Conservation (phyloP, 1,140 invertebrate genomes). For the Lasioglossum baleicum region DNA sequence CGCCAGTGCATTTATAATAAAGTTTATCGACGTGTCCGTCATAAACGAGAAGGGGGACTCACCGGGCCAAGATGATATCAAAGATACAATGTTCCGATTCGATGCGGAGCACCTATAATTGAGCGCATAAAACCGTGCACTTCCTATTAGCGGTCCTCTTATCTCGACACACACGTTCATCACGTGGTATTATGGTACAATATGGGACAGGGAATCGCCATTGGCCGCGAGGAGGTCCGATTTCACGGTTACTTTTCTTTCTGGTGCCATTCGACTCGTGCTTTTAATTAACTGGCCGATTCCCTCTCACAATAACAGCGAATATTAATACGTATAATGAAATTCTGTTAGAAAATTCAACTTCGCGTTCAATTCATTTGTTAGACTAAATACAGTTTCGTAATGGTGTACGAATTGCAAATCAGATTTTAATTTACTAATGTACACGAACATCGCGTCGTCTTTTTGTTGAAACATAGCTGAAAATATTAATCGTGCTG, state of each 20-base stretch:
- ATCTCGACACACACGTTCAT: not conserved
- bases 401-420: too few species aligned
- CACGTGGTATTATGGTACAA: not conserved
- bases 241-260: not conserved
- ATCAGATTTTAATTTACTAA: too few species aligned
- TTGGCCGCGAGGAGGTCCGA: not conserved
- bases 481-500: too few species aligned
- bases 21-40: conserved; percentile 31
- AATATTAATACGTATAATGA: not conserved
- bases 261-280: too few species aligned
- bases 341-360: too few species aligned
- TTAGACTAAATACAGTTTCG: too few species aligned
- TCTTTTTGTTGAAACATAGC: too few species aligned
- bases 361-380: too few species aligned
- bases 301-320: not conserved
- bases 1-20: conserved; percentile 51
- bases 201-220: not conserved
- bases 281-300: not conserved
- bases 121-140: not conserved
- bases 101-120: conserved; percentile 4
- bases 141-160: conserved; percentile 9
- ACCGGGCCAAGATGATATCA: conserved; percentile 1
- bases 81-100: conserved; percentile 20
- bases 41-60: conserved; percentile 5
- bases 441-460: too few species aligned